These are phyloP conservation scores for Borostomias antarcticus DNA, from an alignment of 2,797 vertebrate species.

Conservation along the genomic window DNA sequence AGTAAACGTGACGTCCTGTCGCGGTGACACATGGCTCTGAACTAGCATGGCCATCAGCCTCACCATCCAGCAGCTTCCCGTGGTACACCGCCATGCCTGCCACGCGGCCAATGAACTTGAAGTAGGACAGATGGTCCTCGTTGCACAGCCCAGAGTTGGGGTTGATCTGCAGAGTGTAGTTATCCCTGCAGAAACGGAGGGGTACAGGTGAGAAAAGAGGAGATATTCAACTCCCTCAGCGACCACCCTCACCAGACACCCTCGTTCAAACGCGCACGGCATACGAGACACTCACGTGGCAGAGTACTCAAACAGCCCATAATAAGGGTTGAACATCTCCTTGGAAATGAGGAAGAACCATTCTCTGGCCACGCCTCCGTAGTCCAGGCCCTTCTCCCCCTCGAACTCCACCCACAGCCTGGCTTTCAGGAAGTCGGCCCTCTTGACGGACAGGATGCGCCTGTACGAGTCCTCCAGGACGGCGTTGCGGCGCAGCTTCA, in stretches of 20 bases:
- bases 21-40: too few relatives aligned
- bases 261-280: background rate
- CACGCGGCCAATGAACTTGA: slow-evolving; percentile 97
- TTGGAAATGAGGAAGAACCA: slow-evolving; percentile 99
- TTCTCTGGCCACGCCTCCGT: slow-evolving; percentile 93
- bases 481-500: slow-evolving; percentile 87
- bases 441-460: slow-evolving; percentile 90
- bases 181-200: slow-evolving; percentile 82
- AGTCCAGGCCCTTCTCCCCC: slow-evolving; percentile 94
- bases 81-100: slow-evolving; percentile 98
- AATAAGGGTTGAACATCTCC: slow-evolving; percentile 99
- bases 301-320: slow-evolving; percentile 96
- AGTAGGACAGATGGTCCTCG: slow-evolving; percentile 97
- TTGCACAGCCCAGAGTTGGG: slow-evolving; percentile 97
- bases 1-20: too few relatives aligned
- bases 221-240: background rate
- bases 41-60: too few relatives aligned
- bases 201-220: background rate
- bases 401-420: slow-evolving; percentile 97
- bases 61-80: slow-evolving; percentile 94
- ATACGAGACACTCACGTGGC: slow-evolving; percentile 88
- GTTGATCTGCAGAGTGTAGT: slow-evolving; percentile 98
- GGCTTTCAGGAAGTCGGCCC: slow-evolving; percentile 90
- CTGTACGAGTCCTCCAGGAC: slow-evolving; percentile 95
- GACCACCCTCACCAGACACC: background rate